Base-by-base conservation (phyloP, 2,888 invertebrate genomes). In the Smittia sp. region DNA sequence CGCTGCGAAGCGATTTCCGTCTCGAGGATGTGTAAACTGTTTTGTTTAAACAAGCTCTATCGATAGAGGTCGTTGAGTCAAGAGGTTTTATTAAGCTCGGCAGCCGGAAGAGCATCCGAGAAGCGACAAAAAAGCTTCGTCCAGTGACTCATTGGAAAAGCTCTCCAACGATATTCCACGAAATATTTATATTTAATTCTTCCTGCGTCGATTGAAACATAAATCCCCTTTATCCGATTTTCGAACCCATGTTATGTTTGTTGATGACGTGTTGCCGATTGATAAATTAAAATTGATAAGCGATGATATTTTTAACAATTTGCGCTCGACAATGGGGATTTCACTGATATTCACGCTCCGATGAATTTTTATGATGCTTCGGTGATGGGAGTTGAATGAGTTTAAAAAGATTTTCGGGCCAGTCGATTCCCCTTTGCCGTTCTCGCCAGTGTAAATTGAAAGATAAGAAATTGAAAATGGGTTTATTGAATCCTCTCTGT, bases 221-320 rank as follows among this genome's bases (percentile, higher is more conserved):
- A 18, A 20, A 58, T 20, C 22, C 58, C 18, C 22, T 58, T 58
- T 18, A 58, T 58, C 58, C 22, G 58, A 58, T 58, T 58, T 18
- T 20, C 20, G 3, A 1, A 18, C 18, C 58, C 15, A 58, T 32
- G 32, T 32, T 32, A 32, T 32, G 9, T 32, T 32, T 58, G 18
- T 22, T 11, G 58, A 58, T 58, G 58, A 58, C 58, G 58, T 58
- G 58, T 20, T 58, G 22, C n/a, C 20, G 58, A 58, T 20, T 58
- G 58, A 58, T 58, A 58, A 58, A 58, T 58, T 58, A 58, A 58
- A 58, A 58, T 58, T 58, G 58, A 58, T 58, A 58, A 58, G 58
- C 22, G 15, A 58, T 58, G 15, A n/a, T n/a, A 18, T 18, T 22
- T n/a, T 20, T 58, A 20, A 7, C 18, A 9, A 20, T 58, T 20